Conservation (phyloP, 1,140 invertebrate species). For the Leptinotarsa defecta region DNA sequence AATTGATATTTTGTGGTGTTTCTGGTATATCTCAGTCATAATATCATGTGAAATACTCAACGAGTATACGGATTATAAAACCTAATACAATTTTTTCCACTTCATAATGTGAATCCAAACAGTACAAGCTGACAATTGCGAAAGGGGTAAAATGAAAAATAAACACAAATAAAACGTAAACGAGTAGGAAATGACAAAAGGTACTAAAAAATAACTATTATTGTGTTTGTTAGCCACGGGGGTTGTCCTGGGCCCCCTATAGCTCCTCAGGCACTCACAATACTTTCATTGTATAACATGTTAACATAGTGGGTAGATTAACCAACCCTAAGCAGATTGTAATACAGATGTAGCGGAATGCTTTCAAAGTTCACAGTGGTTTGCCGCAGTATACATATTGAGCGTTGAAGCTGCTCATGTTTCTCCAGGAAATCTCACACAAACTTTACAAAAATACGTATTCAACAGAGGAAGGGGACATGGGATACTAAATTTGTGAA, state of each 20-base stretch:
- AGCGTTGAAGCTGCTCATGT: constrained; percentile 27
- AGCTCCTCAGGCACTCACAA: constrained; percentile 28
- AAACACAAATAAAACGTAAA: constrained; percentile 32
- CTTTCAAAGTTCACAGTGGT: constrained; percentile 32
- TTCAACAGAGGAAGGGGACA: constrained; percentile 8
- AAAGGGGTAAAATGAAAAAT: constrained; percentile 23
- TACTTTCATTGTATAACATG: constrained; percentile 32
- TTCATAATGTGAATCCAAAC: background rate
- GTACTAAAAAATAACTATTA: constrained; percentile 35
- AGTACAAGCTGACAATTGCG: background rate
- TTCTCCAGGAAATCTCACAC: constrained; percentile 31
- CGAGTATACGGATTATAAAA: too few species aligned
- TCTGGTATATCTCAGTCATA: too few species aligned
- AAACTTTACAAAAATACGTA: constrained; percentile 12
- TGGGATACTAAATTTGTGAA: constrained; percentile 10
- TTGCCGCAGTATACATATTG: constrained; percentile 27
- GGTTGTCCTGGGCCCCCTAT: constrained; percentile 34
- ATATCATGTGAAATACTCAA: too few species aligned
- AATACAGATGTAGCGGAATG: constrained; percentile 38
- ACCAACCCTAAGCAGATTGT: constrained; percentile 35
- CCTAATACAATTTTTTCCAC: background rate
- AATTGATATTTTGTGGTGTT: too few species aligned
- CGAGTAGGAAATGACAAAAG: constrained; percentile 32
- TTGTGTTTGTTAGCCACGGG: constrained; percentile 35
- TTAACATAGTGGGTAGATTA: constrained; percentile 31